A percentile compares a stretch with the other conserved stretches of the same genome.
These are phyloP conservation scores for Sterna hirundo DNA, from an alignment of 2,113 vertebrate genomes.

Conservation along the genomic window DNA sequence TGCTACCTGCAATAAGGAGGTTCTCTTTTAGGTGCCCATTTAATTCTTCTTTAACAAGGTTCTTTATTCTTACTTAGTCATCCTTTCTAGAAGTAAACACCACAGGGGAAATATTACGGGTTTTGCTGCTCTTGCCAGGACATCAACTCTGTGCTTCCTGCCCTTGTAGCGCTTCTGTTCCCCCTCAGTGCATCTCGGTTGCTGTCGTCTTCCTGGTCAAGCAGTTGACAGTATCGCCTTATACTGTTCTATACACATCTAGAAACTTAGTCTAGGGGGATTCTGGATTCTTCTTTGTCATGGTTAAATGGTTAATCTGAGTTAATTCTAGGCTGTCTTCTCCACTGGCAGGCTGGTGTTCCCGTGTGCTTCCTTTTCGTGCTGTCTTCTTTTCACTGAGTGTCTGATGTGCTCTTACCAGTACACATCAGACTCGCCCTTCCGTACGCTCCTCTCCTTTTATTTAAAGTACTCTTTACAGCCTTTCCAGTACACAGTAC, in stretches of 20 bases:
- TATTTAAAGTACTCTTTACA: not conserved
- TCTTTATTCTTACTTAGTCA: not conserved
- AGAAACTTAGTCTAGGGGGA: not conserved
- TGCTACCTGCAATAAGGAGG: not conserved
- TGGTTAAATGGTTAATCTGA: not conserved
- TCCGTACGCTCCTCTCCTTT: not conserved
- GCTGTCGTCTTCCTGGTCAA: not conserved
- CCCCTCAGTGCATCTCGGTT: not conserved
- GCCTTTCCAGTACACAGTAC: not conserved
- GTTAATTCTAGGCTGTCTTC: not conserved
- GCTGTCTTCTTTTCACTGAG: not conserved
- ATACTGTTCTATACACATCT: not conserved
- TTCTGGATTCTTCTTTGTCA: not conserved
- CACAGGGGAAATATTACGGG: not conserved
- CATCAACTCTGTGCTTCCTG: not conserved
- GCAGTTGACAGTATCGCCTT: not conserved
- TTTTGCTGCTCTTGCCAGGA: not conserved
- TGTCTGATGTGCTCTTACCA: not conserved
- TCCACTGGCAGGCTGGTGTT: not conserved
- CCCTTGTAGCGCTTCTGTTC: not conserved
- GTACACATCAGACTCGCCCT: not conserved
- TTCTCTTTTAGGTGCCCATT: not conserved
- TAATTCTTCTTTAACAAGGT: not conserved
- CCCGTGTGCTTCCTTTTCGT: not conserved
- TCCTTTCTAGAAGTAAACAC: not conserved